These are phyloP conservation scores for Troides helena DNA, from an alignment of 2,888 invertebrate genomes.

Conservation along the genomic window DNA sequence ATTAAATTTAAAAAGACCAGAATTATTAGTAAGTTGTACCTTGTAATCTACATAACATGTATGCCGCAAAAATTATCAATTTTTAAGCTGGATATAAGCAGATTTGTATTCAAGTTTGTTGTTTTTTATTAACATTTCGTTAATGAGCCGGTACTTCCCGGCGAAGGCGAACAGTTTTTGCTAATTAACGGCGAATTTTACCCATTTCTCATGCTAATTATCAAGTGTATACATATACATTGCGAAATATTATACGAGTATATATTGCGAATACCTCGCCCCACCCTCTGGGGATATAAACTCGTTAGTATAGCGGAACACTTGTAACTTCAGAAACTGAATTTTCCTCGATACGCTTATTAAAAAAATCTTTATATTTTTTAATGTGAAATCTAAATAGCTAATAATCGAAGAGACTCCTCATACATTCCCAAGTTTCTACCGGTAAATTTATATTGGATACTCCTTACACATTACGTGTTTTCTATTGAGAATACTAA, in stretches of 20 bases:
- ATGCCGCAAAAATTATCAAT: background rate
- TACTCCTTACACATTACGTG: too few relatives aligned
- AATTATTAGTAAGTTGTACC: background rate
- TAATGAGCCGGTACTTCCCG: constrained; percentile 13
- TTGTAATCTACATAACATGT: background rate
- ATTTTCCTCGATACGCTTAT: background rate
- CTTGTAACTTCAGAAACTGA: background rate
- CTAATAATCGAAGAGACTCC: too few relatives aligned
- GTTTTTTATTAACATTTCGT: constrained; percentile 11
- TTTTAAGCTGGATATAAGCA: constrained; percentile 8
- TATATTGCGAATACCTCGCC: constrained; percentile 6
- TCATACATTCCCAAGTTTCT: too few relatives aligned
- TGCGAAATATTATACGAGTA: too few relatives aligned
- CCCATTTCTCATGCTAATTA: constrained; percentile 21
- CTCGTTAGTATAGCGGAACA: constrained; percentile 1
- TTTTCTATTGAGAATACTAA: too few relatives aligned
- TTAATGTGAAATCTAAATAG: too few relatives aligned
- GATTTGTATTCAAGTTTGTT: constrained; percentile 11
- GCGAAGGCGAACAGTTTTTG: constrained; percentile 10
- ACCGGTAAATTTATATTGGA: too few relatives aligned
- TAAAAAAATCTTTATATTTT: too few relatives aligned
- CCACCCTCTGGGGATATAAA: constrained; percentile 2
- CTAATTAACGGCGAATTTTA: constrained; percentile 21
- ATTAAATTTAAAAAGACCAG: background rate
- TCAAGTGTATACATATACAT: background rate